phyloP scores from a whole-genome alignment of 2,888 invertebrate species.

The Drosophila mimetica region DNA sequence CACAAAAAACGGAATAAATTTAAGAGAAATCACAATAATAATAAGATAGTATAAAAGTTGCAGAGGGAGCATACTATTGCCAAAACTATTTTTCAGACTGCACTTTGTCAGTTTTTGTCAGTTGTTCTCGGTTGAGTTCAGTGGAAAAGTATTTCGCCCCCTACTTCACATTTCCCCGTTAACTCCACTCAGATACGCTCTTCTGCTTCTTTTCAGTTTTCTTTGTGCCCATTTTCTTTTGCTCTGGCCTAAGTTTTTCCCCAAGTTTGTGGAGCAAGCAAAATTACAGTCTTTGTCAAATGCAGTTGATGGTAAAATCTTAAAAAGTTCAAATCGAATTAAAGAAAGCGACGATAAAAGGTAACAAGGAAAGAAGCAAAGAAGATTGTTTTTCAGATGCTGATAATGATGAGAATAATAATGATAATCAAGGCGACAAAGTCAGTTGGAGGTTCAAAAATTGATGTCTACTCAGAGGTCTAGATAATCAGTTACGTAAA shows the following conservation, averaged over 20 bases:
- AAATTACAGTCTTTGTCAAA: constrained; percentile 71
- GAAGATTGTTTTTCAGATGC: constrained; percentile 11
- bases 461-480: constrained; percentile 30
- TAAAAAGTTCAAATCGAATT: constrained; percentile 51
- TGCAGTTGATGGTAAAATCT: constrained; percentile 55
- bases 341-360: constrained; percentile 15
- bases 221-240: constrained; percentile 13
- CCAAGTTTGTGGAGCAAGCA: constrained; percentile 48
- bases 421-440: background rate
- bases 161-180: constrained; percentile 8
- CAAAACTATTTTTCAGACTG: constrained; percentile 55
- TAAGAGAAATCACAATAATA: constrained; percentile 11
- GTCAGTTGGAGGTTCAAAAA: constrained; percentile 2
- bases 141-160: constrained; percentile 24
- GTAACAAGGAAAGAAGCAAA: background rate
- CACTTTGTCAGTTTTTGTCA: constrained; percentile 73
- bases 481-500: constrained; percentile 71
- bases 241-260: constrained; percentile 35
- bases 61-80: constrained; percentile 13
- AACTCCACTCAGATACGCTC: constrained; percentile 26
- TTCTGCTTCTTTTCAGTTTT: constrained; percentile 17
- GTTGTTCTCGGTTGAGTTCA: constrained; percentile 58
- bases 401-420: constrained; percentile 17
- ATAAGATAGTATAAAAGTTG: constrained; percentile 1
- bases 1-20: constrained; percentile 36